Conservation (phyloP, 2,888 invertebrate species). For the Podabrus alpinus region DNA sequence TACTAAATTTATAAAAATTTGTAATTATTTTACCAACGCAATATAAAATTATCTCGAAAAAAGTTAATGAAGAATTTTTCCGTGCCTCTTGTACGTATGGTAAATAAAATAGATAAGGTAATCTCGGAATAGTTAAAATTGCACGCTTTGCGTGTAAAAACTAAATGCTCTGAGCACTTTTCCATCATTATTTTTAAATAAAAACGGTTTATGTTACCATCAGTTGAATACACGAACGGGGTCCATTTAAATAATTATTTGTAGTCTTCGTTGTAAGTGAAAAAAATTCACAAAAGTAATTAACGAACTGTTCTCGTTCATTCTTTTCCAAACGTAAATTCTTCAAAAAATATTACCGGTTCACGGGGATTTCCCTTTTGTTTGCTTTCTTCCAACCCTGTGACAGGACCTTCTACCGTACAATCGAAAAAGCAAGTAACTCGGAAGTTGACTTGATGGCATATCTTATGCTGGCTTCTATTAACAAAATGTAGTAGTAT, state of each 20-base stretch:
- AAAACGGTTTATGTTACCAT: conserved; percentile 3
- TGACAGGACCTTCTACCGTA: too few relatives aligned
- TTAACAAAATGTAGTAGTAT: too few relatives aligned
- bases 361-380: not conserved
- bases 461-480: too few relatives aligned
- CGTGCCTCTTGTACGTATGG: conserved; percentile 8
- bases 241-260: not conserved
- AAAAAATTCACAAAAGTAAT: not conserved
- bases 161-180: conserved; percentile 8
- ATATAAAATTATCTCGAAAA: not conserved
- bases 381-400: too few relatives aligned
- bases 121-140: conserved; percentile 8
- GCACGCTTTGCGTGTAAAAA: conserved; percentile 14
- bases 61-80: not conserved
- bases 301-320: too few relatives aligned
- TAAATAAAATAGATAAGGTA: conserved; percentile 6
- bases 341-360: not conserved
- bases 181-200: conserved; percentile 15
- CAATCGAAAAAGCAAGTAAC: too few relatives aligned
- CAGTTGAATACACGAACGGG: not conserved
- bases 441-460: too few relatives aligned
- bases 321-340: not conserved
- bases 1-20: not conserved
- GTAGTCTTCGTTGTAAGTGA: not conserved
- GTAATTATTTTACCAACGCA: not conserved